Evolutionary conservation across 2,797 vertebrate species (phyloP).

Genomic region (Poecile montanus): DNA sequence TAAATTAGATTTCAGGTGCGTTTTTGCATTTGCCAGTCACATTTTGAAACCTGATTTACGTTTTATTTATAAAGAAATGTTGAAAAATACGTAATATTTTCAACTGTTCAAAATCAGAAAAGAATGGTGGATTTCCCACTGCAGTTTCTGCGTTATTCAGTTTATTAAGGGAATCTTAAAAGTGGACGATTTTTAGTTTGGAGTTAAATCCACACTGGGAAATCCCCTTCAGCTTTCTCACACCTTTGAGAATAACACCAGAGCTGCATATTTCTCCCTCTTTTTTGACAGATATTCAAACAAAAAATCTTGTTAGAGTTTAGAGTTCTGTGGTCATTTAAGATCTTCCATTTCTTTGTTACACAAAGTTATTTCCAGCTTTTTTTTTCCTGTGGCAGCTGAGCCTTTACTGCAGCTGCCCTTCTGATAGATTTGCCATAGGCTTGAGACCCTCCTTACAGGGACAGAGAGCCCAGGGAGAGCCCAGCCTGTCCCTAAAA

Average conservation of each 20-base stretch:
- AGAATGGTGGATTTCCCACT: not conserved
- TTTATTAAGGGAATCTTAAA: not conserved
- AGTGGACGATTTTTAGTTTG: not conserved
- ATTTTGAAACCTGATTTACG: not conserved
- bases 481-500: not conserved
- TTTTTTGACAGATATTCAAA: not conserved
- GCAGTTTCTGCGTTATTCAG: not conserved
- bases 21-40: slow-evolving; percentile 16
- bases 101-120: not conserved
- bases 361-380: not conserved
- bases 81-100: not conserved
- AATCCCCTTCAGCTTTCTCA: not conserved
- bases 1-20: not conserved
- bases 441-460: not conserved
- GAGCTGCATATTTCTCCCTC: not conserved
- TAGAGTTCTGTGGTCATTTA: not conserved
- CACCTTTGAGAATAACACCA: not conserved
- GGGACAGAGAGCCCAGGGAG: not conserved
- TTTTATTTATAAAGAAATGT: not conserved
- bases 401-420: not conserved
- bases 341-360: not conserved
- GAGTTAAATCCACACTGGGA: not conserved
- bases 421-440: not conserved
- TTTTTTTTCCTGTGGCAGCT: not conserved
- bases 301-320: not conserved